These are phyloP conservation scores for Drosophila differens DNA, from an alignment of 2,888 invertebrate genomes.

Conservation along the genomic window DNA sequence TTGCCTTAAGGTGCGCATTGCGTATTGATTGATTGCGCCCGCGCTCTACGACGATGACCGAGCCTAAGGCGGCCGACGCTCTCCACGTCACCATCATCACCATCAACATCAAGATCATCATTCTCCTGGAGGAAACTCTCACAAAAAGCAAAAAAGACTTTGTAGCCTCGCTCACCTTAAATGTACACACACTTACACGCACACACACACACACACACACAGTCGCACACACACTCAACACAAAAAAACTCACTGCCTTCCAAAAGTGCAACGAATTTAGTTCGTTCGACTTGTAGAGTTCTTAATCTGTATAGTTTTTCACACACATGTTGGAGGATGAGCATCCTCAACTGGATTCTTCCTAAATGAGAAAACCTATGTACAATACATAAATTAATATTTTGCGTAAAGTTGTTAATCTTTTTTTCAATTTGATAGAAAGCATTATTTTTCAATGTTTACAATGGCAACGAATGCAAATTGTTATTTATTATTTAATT, in stretches of 20 bases:
- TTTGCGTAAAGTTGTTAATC: slow-evolving; percentile 69
- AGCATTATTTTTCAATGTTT: slow-evolving; percentile 71
- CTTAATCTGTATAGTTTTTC: slow-evolving; percentile 43
- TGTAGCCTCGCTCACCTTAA: slow-evolving; percentile 74
- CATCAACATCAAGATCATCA: slow-evolving; percentile 1
- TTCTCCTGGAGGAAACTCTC: slow-evolving; percentile 37
- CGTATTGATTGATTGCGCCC: slow-evolving; percentile 15
- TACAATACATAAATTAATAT: slow-evolving; percentile 72
- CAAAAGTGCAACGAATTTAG: slow-evolving; percentile 49
- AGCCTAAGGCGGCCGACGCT: slow-evolving; percentile 46
- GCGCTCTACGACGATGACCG: slow-evolving; percentile 41
- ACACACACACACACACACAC: slow-evolving; percentile 1
- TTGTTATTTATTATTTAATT: slow-evolving; percentile 77
- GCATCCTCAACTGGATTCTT: slow-evolving; percentile 63
- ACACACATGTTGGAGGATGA: slow-evolving; percentile 25
- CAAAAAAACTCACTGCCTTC: slow-evolving; percentile 70
- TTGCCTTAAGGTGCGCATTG: slow-evolving; percentile 6
- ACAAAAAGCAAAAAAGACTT: slow-evolving; percentile 61
- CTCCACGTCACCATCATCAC: slow-evolving; percentile 8
- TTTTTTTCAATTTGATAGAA: slow-evolving; percentile 59
- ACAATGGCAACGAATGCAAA: slow-evolving; percentile 74
- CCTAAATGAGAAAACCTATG: slow-evolving; percentile 69
- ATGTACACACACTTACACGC: slow-evolving; percentile 39
- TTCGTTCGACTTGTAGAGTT: slow-evolving; percentile 48
- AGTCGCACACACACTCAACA: slow-evolving; percentile 12